These are phyloP conservation scores for Diprion similis DNA, from an alignment of 1,140 invertebrate species.

Conservation along the genomic window DNA sequence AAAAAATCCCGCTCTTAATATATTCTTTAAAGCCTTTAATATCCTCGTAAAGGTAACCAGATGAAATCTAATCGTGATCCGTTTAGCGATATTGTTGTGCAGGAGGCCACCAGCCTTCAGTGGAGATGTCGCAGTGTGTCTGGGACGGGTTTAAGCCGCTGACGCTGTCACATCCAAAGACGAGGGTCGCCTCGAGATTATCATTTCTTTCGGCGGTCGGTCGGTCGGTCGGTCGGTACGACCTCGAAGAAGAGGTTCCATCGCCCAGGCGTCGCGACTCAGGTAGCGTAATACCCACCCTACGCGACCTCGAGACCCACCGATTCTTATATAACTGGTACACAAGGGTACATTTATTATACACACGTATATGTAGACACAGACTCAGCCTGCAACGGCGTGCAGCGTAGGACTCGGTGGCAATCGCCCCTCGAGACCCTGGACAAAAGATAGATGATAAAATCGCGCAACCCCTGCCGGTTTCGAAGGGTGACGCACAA, in stretches of 20 bases:
- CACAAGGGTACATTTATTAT: background rate
- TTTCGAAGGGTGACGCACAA: background rate
- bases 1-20: background rate
- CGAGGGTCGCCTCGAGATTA: constrained; percentile 6
- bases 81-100: constrained; percentile 7
- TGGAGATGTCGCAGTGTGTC: background rate
- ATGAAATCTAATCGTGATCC: constrained; percentile 7
- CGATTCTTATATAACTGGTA: background rate
- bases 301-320: background rate
- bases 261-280: background rate
- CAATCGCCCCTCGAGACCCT: background rate
- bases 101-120: background rate
- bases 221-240: background rate
- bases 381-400: too few species aligned
- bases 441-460: background rate
- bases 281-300: background rate
- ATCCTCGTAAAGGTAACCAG: constrained; percentile 5
- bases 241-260: background rate
- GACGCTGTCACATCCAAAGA: constrained; percentile 3
- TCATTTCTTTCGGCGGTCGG: background rate
- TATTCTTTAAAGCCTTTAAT: constrained; percentile 5
- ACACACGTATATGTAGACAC: too few species aligned
- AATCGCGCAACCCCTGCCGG: constrained; percentile 6
- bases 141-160: constrained; percentile 6
- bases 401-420: background rate